Evolutionary conservation across 2,888 invertebrate genomes (phyloP).

Genomic region (Scrobipalpa atriplicella): DNA sequence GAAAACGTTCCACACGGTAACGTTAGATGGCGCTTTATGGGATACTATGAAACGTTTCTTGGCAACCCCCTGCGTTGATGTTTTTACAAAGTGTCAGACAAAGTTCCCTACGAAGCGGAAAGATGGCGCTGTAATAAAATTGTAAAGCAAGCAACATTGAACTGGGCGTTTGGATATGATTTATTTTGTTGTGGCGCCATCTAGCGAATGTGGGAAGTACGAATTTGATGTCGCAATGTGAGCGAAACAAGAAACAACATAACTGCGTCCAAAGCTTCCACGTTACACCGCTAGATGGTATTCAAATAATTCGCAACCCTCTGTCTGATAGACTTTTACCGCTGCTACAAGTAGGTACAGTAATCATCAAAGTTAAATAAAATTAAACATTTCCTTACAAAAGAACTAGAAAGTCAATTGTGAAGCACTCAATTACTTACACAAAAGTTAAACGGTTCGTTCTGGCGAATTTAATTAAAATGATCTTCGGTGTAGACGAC

Average conservation of each 20-base stretch:
- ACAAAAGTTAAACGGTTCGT: conserved; percentile 51
- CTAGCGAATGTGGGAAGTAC: too few relatives aligned
- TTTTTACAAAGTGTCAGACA: not conserved
- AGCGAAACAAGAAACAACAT: too few relatives aligned
- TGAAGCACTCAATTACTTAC: conserved; percentile 31
- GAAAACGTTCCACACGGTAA: not conserved
- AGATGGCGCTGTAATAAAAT: conserved; percentile 2
- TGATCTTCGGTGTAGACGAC: conserved; percentile 49
- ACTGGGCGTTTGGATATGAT: too few relatives aligned
- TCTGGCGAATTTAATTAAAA: conserved; percentile 64
- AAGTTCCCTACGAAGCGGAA: not conserved
- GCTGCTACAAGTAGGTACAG: too few relatives aligned
- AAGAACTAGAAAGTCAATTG: not conserved
- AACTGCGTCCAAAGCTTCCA: not conserved
- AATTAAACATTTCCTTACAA: not conserved
- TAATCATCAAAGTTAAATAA: not conserved
- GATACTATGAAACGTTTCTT: not conserved
- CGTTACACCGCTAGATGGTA: not conserved
- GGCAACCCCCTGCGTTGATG: not conserved
- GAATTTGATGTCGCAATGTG: too few relatives aligned
- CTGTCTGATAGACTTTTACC: too few relatives aligned
- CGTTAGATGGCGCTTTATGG: not conserved
- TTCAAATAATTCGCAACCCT: not conserved
- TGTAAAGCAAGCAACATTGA: too few relatives aligned
- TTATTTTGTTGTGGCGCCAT: too few relatives aligned